Evolutionary conservation across 2,797 vertebrate genomes (phyloP), one percentile per base, ranked within the genome.

Genomic region (Uromys caudimaculatus): DNA sequence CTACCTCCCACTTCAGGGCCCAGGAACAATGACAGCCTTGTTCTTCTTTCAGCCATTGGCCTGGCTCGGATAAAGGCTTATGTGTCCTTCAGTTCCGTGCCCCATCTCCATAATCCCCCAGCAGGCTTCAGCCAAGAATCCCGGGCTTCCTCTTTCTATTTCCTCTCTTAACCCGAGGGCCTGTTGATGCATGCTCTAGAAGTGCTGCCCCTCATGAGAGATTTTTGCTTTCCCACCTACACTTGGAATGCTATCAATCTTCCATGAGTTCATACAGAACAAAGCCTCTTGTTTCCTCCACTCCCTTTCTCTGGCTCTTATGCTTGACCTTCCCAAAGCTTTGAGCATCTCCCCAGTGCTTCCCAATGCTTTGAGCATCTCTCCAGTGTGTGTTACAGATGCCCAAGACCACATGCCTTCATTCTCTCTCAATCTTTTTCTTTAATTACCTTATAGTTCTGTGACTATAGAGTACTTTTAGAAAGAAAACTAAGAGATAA

Each of bases 401-500:
- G 6, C 19, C 38, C 24, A 47, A 84, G 23, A 1, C 50, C 29
- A 52, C 50, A 58, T 27, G 64, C 12, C 13, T 14, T 27, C n/a
- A 47, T 90, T 73, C 77, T 9, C 29, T 85, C 47, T 60, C 81
- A 41, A 67, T 50, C 14, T 41, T 85, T 91, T 47, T 58, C 56
- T 78, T 85, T 67, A 62, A 91, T 14, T 77, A 4, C 38, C 60
- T 87, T 41, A 29, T 58, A 54, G 58, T n/a, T 73, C 54, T 41
- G 64, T 47, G 16, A 17, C 21, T 9, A 29, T 60, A 82, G 77
- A 86, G 58, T 92, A 82, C 9, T 81, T 85, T 91, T 78, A 58
- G 82, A 88, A 84, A 81, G 50, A 58, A 89, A 89, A 58, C 23
- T 81, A 78, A 86, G 58, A 54, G 78, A 81, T 56, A 89, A 81